phyloP scores from a whole-genome alignment of 2,113 vertebrate species.

The Etheostoma spectabile region DNA sequence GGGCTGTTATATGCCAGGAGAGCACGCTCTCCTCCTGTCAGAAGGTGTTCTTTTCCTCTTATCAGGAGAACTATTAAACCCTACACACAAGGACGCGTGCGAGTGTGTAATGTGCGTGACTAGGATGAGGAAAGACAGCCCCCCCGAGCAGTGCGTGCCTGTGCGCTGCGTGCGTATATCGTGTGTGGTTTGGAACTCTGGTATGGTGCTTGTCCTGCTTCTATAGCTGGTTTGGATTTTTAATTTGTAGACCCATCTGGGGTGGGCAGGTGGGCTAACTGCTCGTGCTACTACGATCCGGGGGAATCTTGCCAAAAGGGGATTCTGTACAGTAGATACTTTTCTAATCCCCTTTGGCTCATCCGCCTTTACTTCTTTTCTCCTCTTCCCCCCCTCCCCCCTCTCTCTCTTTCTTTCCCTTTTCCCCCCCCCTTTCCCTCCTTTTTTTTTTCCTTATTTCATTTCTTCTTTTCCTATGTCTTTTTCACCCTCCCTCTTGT shows the following conservation, averaged over 20 bases:
- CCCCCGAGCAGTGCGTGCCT: slow-evolving; percentile 35
- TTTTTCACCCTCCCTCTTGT: no score
- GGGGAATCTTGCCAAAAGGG: slow-evolving; percentile 74
- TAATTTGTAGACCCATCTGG: slow-evolving; percentile 82
- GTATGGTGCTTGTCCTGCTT: slow-evolving; percentile 73
- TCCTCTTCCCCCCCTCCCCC: no score
- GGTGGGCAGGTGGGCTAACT: slow-evolving; percentile 79
- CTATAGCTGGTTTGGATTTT: slow-evolving; percentile 79
- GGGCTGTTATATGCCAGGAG: slow-evolving; percentile 75
- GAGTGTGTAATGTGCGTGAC: slow-evolving; percentile 46
- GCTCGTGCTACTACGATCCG: slow-evolving; percentile 76
- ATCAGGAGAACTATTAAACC: slow-evolving; percentile 81
- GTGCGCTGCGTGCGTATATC: slow-evolving; percentile 26
- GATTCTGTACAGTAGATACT: slow-evolving; percentile 79
- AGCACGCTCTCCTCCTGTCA: slow-evolving; percentile 73
- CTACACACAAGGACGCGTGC: slow-evolving; percentile 68
- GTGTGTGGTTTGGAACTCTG: slow-evolving; percentile 30
- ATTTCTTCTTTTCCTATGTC: no score
- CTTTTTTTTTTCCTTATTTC: no score
- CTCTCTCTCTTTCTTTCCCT: no score
- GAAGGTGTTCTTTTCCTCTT: slow-evolving; percentile 76
- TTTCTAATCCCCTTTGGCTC: no score
- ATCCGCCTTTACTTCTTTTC: no score
- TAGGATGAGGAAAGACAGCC: slow-evolving; percentile 41
- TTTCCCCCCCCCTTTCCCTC: no score